Evolutionary conservation across 2,113 vertebrate genomes (phyloP).

Genomic region (Nesoenas mayeri): DNA sequence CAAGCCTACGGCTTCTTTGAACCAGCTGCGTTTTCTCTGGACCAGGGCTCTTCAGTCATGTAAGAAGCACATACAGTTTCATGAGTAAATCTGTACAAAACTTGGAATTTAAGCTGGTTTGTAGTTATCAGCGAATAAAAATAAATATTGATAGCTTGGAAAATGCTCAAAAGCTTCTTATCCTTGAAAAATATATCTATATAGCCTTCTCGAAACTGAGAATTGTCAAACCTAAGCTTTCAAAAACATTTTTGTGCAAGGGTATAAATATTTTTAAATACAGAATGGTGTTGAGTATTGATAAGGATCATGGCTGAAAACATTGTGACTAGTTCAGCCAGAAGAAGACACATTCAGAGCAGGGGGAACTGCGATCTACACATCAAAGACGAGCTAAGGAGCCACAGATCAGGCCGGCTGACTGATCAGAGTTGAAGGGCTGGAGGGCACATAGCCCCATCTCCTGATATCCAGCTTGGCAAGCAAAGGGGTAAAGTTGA

Average conservation of each 20-base stretch:
- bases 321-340: too few relatives aligned
- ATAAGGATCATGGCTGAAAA: too few relatives aligned
- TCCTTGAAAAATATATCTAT: background rate
- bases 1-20: background rate
- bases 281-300: background rate
- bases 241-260: background rate
- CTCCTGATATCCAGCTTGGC: too few relatives aligned
- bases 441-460: too few relatives aligned
- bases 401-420: too few relatives aligned
- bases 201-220: background rate
- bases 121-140: background rate
- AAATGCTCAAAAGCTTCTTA: constrained; percentile 1
- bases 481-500: too few relatives aligned
- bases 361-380: too few relatives aligned
- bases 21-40: background rate
- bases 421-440: too few relatives aligned
- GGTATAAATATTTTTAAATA: background rate
- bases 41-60: background rate
- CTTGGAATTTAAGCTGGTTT: background rate
- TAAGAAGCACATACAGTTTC: background rate
- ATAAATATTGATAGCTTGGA: background rate
- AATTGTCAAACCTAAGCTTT: background rate
- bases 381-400: too few relatives aligned
- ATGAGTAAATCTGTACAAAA: background rate
- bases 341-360: too few relatives aligned